Evolutionary conservation across 1,140 invertebrate species (phyloP), one percentile per base, ranked within the genome.

Genomic region (Ips typographus): DNA sequence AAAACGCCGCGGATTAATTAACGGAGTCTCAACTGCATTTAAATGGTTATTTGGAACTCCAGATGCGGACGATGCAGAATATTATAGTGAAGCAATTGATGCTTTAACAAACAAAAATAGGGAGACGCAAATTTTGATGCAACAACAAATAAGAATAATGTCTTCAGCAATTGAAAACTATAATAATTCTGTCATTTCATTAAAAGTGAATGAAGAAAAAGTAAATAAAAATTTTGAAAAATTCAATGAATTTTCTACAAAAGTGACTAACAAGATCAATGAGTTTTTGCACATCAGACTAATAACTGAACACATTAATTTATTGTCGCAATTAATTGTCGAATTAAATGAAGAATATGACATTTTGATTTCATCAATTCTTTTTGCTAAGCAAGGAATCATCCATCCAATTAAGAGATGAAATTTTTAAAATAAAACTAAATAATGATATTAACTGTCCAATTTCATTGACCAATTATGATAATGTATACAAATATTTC

Each of bases 11-110:
- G 73, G 75, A 64, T 4, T 78, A 36, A 40, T 78, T 39, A 74
- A 79, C 64, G 76, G 76, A 38, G 63, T 76, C 40, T 75, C 75
- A 22, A 67, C 73, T 22, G 57, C 73, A n/a, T 65, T 78, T 6
- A 80, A 79, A 70, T 80, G 74, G 74, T 59, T 78, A 4, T 79
- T 80, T 40, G 77, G 78, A n/a, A 72, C 72, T 2, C 75, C 77
- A 1, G 75, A 75, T 58, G 68, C 73, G 2, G 71, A 71, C 38
- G 75, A 78, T 65, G 77, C 74, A 57, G 39, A 75, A 65, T 77
- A 68, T 70, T 77, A 76, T 71, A 57, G 60, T n/a, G 73, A 74
- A 53, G 68, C 53, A 8, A 77, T 76, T 51, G 63, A 74, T 53
- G 69, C 55, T 22, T 60, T 74, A 59, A 64, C 7, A 3, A 38